A percentile compares a stretch with the other conserved stretches of the same genome.
Evolutionary conservation across 1,140 invertebrate species (phyloP).

Genomic region (Choristoneura fumiferana): DNA sequence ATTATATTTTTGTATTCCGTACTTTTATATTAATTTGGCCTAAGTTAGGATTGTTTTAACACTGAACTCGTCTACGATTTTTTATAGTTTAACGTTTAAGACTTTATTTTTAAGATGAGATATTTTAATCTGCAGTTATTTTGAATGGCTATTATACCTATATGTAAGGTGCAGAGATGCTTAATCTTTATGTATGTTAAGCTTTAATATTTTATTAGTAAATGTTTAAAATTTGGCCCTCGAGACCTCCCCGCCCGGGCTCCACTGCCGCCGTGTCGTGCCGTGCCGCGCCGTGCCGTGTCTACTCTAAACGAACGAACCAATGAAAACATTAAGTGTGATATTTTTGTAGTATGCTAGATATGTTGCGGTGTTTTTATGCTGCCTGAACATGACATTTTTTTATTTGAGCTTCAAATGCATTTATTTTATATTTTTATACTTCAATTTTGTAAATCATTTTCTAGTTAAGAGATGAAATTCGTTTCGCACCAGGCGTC

Average conservation of each 20-base stretch:
- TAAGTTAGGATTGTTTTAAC: constrained; percentile 62
- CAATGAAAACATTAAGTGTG: constrained; percentile 62
- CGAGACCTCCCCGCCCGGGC: constrained; percentile 49
- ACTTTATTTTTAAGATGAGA: constrained; percentile 76
- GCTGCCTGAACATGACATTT: constrained; percentile 60
- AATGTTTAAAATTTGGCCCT: constrained; percentile 75
- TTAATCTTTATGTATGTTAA: constrained; percentile 79
- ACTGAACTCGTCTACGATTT: constrained; percentile 44
- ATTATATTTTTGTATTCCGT: constrained; percentile 55
- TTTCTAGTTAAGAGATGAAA: constrained; percentile 61
- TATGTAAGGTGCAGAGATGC: constrained; percentile 76
- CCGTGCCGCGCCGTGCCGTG: constrained; percentile 20
- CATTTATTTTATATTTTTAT: constrained; percentile 74
- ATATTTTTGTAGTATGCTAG: constrained; percentile 72
- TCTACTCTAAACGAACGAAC: constrained; percentile 21
- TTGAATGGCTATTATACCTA: constrained; percentile 73
- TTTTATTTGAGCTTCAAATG: constrained; percentile 54
- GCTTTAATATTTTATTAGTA: constrained; percentile 79
- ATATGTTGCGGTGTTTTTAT: constrained; percentile 61
- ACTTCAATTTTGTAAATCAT: constrained; percentile 74
- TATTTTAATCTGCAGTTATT: constrained; percentile 77
- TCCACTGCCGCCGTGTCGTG: constrained; percentile 31
- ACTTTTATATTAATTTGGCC: constrained; percentile 63
- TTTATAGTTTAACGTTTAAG: constrained; percentile 75
- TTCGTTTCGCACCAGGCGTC: constrained; percentile 11